Percentiles rank a stretch among this genome's conserved stretches.
Conservation (phyloP, 1,140 invertebrate genomes). For the Rhyzopertha dominica region DNA sequence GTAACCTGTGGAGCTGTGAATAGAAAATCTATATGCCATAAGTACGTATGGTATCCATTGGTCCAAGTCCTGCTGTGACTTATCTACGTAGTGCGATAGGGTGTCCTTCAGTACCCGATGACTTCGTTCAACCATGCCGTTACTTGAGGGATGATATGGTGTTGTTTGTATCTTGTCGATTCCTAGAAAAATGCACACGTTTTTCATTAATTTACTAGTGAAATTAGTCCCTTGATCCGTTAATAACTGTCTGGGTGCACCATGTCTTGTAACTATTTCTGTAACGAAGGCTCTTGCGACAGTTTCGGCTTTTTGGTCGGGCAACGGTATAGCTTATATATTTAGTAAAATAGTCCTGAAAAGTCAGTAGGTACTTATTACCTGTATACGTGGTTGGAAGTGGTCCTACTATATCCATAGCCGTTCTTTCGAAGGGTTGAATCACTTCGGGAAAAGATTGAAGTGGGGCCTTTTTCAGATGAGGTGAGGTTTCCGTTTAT, state of each 20-base stretch:
- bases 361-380: constrained; percentile 8
- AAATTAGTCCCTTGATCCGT: constrained; percentile 38
- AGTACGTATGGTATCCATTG: constrained; percentile 5
- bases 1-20: constrained; percentile 7
- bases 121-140: constrained; percentile 23
- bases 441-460: neutral
- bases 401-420: constrained; percentile 12
- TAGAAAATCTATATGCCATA: constrained; percentile 3
- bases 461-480: neutral
- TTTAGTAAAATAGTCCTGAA: constrained; percentile 13
- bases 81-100: constrained; percentile 14
- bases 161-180: constrained; percentile 34
- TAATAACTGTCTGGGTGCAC: constrained; percentile 28
- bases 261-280: constrained; percentile 26
- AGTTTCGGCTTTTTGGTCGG: constrained; percentile 23
- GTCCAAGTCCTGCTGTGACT: constrained; percentile 6
- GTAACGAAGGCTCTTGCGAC: constrained; percentile 26
- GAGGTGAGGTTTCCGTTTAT: constrained; percentile 2
- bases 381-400: constrained; percentile 1
- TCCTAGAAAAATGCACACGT: constrained; percentile 26
- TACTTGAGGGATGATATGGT: constrained; percentile 29
- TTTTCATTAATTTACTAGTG: constrained; percentile 28
- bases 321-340: constrained; percentile 22
- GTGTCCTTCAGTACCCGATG: constrained; percentile 24
- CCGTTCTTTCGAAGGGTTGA: constrained; percentile 1